Percentiles rank a stretch among this genome's conserved stretches.
Conservation (phyloP, 2,888 invertebrate species). For the Tridacna gigas region DNA sequence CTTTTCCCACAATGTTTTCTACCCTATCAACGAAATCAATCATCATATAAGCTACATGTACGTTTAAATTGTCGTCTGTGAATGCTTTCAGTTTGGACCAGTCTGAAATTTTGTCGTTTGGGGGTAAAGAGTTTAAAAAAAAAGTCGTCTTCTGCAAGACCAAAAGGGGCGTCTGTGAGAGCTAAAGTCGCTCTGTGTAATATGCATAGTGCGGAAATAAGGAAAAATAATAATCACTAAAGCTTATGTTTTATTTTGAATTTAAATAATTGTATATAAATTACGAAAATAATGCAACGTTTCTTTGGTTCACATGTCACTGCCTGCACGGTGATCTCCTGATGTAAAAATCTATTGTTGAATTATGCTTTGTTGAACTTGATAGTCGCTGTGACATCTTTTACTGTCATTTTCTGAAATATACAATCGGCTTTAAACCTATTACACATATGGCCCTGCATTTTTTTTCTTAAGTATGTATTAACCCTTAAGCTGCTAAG, state of each 20-base stretch:
- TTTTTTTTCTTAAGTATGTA: no score
- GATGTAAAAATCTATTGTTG: neutral
- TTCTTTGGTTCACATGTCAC: neutral
- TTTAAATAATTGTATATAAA: constrained; percentile 18
- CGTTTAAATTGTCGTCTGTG: no score
- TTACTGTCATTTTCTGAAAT: constrained; percentile 65
- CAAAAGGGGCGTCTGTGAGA: no score
- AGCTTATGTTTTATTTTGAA: neutral
- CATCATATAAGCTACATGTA: no score
- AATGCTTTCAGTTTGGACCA: no score
- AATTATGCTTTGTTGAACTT: constrained; percentile 60
- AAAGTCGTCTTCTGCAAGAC: neutral
- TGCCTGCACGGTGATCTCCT: neutral
- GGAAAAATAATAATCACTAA: no score
- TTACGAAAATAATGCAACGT: constrained; percentile 1
- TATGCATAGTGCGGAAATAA: no score
- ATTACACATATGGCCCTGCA: no score
- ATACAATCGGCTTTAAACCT: neutral
- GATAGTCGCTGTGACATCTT: constrained; percentile 58
- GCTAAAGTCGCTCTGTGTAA: no score
- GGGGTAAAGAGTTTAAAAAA: neutral
- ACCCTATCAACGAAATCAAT: neutral
- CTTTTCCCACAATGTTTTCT: neutral
- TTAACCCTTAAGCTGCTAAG: no score
- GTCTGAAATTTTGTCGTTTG: neutral